Base-by-base conservation (phyloP, 2,113 vertebrate species). In the Trochalopteron elliotii region DNA sequence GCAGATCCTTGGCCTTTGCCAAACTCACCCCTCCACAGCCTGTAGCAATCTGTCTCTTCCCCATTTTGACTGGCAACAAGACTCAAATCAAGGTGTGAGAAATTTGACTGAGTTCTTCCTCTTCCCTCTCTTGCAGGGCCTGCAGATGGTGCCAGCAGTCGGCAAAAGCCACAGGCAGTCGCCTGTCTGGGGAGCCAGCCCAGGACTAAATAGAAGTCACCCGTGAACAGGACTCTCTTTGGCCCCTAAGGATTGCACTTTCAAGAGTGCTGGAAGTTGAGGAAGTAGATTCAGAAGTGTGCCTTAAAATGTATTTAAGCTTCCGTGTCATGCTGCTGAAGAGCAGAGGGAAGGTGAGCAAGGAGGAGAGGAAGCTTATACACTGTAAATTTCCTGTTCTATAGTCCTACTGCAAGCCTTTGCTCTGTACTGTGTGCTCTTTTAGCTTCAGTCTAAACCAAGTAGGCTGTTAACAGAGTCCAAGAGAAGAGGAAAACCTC, bases 81-180 rank as follows among this genome's bases (percentile, higher is more conserved):
- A 80, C 31, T 53, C 45, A 31, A 83, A 71, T 12, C 0, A 3
- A 85, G 67, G 52, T 5, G 2, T 50, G 59, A 87, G 60, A 81
- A 93, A 71, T 52, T 52, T 78, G 50, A 50, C 24, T 1, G 3
- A 42, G 27, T 42, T 15, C 64, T 81, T 39, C 59, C 6, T n/a
- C 75, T 81, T 87, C 60, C 47, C 72, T 82, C 15, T 2, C 31
- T 64, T 20, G 37, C 61, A 97, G 97, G 96, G 49, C 97, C 96
- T 69, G 83, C 64, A 44, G 96, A 97, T 60, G 90, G 94, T 12
- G 84, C 93, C 92, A 95, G 90, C 68, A 87, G 42, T 9, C 4
- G 24, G 55, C 97, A 89, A 42, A 98, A 94, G 33, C 83, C 35
- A 52, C n/a, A 27, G 42, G 9, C 10, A 12, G 42, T 15, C 0